A percentile compares a stretch with the other conserved stretches of the same genome.
Conservation (phyloP, 2,888 invertebrate species). For the Oligia latruncula region DNA sequence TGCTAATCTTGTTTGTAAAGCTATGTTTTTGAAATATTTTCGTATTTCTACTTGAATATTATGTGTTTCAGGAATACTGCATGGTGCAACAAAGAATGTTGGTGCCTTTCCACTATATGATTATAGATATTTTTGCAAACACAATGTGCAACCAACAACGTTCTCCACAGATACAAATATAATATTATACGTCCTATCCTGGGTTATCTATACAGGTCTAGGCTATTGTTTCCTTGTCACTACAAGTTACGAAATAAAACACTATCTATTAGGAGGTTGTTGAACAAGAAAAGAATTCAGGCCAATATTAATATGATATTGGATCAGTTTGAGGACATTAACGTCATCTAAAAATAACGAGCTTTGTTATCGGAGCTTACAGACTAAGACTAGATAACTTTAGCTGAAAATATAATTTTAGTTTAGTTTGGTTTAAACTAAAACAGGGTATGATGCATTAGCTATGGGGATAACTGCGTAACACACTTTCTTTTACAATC, state of each 20-base stretch:
- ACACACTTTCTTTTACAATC: no score
- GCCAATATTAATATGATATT: conserved; percentile 13
- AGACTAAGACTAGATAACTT: background rate
- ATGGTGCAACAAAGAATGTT: background rate
- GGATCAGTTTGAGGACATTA: conserved; percentile 13
- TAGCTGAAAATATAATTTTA: background rate
- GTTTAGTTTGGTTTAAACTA: background rate
- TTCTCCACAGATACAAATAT: no score
- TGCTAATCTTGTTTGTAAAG: background rate
- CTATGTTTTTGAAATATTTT: background rate
- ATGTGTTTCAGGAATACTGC: background rate
- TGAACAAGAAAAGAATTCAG: conserved; percentile 1
- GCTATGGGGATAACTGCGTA: no score
- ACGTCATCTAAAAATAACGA: conserved; percentile 21
- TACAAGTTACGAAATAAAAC: conserved; percentile 3
- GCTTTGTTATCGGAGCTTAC: conserved; percentile 9
- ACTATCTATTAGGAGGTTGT: conserved; percentile 1
- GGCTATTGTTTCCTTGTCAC: conserved; percentile 33
- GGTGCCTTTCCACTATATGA: background rate
- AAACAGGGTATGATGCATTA: background rate
- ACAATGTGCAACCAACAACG: no score
- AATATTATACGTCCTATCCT: background rate
- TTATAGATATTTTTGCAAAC: background rate
- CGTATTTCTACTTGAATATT: background rate
- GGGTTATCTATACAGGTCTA: conserved; percentile 34